phyloP scores from a whole-genome alignment of 2,888 invertebrate species.

The Leucozona laternaria region DNA sequence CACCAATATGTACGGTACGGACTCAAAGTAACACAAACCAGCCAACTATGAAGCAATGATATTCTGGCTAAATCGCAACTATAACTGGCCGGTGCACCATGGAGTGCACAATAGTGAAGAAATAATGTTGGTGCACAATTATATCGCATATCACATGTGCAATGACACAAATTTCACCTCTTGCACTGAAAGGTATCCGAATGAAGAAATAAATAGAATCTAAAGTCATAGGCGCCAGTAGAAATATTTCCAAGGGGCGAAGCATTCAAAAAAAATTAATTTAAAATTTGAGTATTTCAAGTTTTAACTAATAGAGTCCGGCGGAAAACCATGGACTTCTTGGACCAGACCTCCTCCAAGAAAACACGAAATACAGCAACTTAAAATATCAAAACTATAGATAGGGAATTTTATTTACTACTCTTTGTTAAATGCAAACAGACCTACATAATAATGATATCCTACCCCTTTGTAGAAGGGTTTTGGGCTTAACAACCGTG shows the following conservation, averaged over 20 bases:
- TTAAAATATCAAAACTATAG: too few species aligned
- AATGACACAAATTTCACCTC: conserved; percentile 66
- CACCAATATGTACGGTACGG: not conserved
- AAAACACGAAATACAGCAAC: too few species aligned
- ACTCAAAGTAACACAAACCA: conserved; percentile 16
- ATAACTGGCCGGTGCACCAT: conserved; percentile 21
- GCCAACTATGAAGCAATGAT: conserved; percentile 29
- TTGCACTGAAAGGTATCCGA: conserved; percentile 37
- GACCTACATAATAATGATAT: too few species aligned
- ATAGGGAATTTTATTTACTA: too few species aligned
- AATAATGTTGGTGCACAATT: conserved; percentile 34
- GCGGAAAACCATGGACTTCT: too few species aligned
- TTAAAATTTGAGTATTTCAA: too few species aligned
- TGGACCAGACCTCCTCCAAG: too few species aligned
- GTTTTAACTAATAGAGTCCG: too few species aligned
- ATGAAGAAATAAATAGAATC: conserved; percentile 16
- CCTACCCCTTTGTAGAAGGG: too few species aligned
- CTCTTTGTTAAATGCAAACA: too few species aligned
- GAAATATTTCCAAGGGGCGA: not conserved
- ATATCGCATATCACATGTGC: conserved; percentile 64
- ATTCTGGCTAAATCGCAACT: conserved; percentile 34
- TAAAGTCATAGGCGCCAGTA: not conserved
- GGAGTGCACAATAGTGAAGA: conserved; percentile 33
- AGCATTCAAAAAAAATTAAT: not conserved
- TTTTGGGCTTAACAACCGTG: too few species aligned